A percentile compares a stretch with the other conserved stretches of the same genome.
These are phyloP conservation scores for Chiroxiphia lanceolata DNA, from an alignment of 2,797 vertebrate genomes.

Conservation along the genomic window DNA sequence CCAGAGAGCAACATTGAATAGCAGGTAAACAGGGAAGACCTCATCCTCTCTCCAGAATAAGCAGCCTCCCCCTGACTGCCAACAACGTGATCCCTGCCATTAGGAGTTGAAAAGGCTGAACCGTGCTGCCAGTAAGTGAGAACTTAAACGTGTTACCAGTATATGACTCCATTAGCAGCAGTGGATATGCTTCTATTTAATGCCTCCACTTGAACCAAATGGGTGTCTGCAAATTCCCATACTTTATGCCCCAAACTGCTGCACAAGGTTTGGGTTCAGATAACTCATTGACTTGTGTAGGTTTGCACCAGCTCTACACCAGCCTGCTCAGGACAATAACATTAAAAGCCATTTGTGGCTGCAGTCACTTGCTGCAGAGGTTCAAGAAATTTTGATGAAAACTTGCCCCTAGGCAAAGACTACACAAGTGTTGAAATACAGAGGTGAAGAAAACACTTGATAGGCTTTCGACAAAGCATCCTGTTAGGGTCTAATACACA, in stretches of 20 bases:
- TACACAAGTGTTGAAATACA: background rate
- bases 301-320: background rate
- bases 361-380: background rate
- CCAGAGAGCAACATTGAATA: background rate
- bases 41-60: background rate
- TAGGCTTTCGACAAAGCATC: slow-evolving; percentile 2
- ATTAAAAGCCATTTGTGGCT: background rate
- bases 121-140: background rate
- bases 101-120: background rate
- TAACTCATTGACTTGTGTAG: background rate
- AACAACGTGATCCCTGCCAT: rapidly evolving
- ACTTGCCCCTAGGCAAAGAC: slow-evolving; percentile 26
- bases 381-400: slow-evolving; percentile 36
- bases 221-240: background rate
- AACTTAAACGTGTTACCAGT: background rate
- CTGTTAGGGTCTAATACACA: background rate
- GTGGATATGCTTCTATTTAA: background rate
- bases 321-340: background rate
- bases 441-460: slow-evolving; percentile 30
- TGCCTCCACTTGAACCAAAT: background rate
- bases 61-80: background rate
- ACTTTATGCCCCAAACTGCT: background rate
- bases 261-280: background rate
- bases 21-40: background rate
- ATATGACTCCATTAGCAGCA: background rate